These are phyloP conservation scores for Timandra comae DNA, from an alignment of 2,888 invertebrate species.

Conservation along the genomic window DNA sequence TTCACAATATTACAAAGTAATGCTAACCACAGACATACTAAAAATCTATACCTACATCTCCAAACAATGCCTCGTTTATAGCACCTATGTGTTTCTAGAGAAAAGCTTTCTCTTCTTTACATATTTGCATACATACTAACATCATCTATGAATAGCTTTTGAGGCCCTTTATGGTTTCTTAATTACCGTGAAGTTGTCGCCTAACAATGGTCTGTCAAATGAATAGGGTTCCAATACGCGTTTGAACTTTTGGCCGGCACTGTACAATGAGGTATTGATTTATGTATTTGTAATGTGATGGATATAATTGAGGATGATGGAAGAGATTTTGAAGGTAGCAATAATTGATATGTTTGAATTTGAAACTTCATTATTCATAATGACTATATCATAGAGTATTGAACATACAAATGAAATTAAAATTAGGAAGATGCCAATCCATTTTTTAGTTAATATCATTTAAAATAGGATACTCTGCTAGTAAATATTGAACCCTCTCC, in stretches of 20 bases:
- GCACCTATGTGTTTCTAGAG: conserved; percentile 33
- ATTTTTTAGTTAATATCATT: too few species aligned
- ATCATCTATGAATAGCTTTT: conserved; percentile 15
- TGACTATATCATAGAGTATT: too few species aligned
- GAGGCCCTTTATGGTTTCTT: conserved; percentile 22
- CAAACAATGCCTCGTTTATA: conserved; percentile 29
- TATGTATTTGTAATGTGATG: too few species aligned
- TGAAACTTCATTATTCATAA: too few species aligned
- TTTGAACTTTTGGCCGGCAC: neutral
- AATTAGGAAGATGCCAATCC: too few species aligned
- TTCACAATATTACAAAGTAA: neutral
- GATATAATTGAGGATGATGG: too few species aligned
- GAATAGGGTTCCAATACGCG: conserved; percentile 7
- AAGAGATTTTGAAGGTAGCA: too few species aligned
- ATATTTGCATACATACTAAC: conserved; percentile 21
- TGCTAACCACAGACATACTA: neutral
- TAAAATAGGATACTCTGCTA: too few species aligned
- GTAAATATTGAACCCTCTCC: too few species aligned
- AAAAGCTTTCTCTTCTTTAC: conserved; percentile 37
- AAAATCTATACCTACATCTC: conserved; percentile 5
- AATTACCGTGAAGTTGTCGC: conserved; percentile 15
- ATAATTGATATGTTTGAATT: too few species aligned
- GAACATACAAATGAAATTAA: too few species aligned
- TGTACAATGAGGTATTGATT: too few species aligned
- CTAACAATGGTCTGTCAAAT: conserved; percentile 13